A percentile compares a stretch with the other conserved stretches of the same genome.
These are phyloP conservation scores for Myrmecobius fasciatus DNA, from an alignment of 2,113 vertebrate genomes.

Conservation along the genomic window DNA sequence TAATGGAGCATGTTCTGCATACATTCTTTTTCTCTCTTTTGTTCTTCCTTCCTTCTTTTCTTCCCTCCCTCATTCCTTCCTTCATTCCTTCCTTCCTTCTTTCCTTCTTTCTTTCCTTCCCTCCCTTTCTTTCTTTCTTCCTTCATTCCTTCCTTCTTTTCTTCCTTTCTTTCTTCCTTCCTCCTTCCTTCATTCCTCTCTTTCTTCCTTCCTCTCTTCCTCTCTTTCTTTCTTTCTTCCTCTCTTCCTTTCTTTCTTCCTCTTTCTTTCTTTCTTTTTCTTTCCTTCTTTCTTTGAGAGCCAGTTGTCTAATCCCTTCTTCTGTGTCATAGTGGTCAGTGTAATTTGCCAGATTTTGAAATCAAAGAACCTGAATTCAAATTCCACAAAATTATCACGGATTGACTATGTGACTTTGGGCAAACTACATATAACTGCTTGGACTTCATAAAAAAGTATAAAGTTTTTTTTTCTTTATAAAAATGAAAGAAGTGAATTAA, in stretches of 20 bases:
- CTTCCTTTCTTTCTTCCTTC: too few species aligned
- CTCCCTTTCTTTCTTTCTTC: too few species aligned
- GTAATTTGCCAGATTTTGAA: background rate
- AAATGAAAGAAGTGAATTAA: background rate
- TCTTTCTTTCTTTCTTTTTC: too few species aligned
- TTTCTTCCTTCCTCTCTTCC: too few species aligned
- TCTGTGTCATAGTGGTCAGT: background rate
- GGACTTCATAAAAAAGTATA: background rate
- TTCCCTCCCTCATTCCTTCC: too few species aligned
- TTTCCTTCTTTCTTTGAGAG: background rate
- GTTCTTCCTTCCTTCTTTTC: too few species aligned
- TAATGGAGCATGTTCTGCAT: background rate
- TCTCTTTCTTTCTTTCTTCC: too few species aligned
- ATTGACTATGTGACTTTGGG: background rate
- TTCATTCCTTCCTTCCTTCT: too few species aligned
- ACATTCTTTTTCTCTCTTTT: background rate
- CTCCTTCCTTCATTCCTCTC: too few species aligned
- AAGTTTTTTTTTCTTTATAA: background rate
- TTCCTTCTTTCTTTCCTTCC: too few species aligned
- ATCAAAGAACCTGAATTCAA: background rate
- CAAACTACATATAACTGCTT: background rate
- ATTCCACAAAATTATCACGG: background rate
- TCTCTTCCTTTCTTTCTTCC: too few species aligned
- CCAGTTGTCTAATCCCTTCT: background rate
- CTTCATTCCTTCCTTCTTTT: too few species aligned